A percentile compares a stretch with the other conserved stretches of the same genome.
These are phyloP conservation scores for Meloe dianella DNA, from an alignment of 2,888 invertebrate species.

Conservation along the genomic window DNA sequence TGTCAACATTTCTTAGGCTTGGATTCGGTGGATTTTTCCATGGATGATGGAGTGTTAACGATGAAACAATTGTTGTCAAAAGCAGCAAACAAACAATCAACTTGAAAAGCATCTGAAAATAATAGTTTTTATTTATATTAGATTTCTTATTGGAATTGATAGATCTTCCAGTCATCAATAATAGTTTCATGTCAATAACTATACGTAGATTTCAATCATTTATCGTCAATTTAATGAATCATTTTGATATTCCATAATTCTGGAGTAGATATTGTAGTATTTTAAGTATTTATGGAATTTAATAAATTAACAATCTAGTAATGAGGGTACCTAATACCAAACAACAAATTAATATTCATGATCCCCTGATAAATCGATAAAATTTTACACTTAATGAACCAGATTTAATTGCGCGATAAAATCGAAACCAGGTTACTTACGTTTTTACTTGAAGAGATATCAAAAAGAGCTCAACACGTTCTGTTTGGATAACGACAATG, in stretches of 20 bases:
- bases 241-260: slow-evolving; percentile 23
- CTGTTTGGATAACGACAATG: neutral
- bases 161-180: too few relatives aligned
- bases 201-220: neutral
- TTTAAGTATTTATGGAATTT: slow-evolving; percentile 26
- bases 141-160: too few relatives aligned
- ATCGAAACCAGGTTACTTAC: neutral
- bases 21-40: slow-evolving; percentile 11
- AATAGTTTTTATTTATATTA: neutral
- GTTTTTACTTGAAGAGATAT: neutral
- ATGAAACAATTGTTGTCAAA: neutral
- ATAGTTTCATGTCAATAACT: too few relatives aligned
- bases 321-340: neutral
- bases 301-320: slow-evolving; percentile 24
- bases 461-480: neutral
- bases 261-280: slow-evolving; percentile 19
- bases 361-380: slow-evolving; percentile 22
- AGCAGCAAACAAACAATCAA: neutral
- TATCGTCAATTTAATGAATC: neutral
- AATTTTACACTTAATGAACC: too few relatives aligned
- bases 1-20: slow-evolving; percentile 19
- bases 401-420: too few relatives aligned
- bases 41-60: slow-evolving; percentile 17
- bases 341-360: slow-evolving; percentile 28
- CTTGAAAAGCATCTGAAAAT: slow-evolving; percentile 2